These are phyloP conservation scores for Anser cygnoides DNA, from an alignment of 2,113 vertebrate species.

Conservation along the genomic window DNA sequence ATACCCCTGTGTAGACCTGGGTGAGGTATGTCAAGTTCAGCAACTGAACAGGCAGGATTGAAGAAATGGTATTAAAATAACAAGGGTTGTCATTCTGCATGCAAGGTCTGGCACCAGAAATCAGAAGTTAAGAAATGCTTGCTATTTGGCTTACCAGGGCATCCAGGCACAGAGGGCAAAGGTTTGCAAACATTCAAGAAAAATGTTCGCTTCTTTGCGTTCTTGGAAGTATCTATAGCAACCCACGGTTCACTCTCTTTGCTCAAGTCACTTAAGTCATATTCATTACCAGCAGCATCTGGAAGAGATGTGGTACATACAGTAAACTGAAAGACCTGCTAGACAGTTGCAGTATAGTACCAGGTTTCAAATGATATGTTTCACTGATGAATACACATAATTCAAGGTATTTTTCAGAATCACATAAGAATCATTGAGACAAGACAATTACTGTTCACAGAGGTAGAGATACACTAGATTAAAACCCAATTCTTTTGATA, in stretches of 20 bases:
- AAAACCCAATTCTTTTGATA: background rate
- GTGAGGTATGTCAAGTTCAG: background rate
- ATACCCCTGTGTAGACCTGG: background rate
- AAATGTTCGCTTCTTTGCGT: constrained; percentile 78
- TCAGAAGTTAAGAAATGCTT: background rate
- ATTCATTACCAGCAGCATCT: constrained; percentile 90
- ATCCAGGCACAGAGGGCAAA: constrained; percentile 78
- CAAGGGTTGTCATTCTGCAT: background rate
- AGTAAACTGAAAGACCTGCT: background rate
- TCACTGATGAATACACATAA: background rate
- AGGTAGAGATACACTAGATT: background rate
- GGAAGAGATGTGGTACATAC: background rate
- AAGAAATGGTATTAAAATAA: background rate
- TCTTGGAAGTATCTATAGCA: constrained; percentile 81
- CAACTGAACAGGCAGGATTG: accelerated
- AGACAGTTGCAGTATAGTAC: background rate
- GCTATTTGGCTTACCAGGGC: constrained; percentile 78
- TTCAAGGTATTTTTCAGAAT: background rate
- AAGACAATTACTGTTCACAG: background rate
- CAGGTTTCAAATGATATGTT: background rate
- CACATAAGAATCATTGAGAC: background rate
- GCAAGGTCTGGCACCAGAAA: background rate
- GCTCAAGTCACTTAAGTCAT: constrained; percentile 89
- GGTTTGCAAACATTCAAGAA: constrained; percentile 93
- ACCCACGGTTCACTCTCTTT: constrained; percentile 81